Evolutionary conservation across 2,888 invertebrate genomes (phyloP), one percentile per base, ranked within the genome.

Genomic region (Heliconius erato): DNA sequence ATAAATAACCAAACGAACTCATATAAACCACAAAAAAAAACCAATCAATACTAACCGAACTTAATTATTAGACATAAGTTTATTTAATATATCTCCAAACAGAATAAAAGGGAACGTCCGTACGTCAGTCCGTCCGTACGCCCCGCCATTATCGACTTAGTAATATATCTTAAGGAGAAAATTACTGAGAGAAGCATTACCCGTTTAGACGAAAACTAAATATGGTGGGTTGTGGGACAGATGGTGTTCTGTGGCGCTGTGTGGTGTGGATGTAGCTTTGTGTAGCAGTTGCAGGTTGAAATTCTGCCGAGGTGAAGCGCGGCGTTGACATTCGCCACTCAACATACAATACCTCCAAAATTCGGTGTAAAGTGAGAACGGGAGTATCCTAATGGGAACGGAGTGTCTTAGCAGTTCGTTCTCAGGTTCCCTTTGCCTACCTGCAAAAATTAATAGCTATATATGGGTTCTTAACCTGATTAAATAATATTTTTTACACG

Each of bases 21-120:
- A n/a, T 26, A 26, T 19, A 23, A 12, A 26, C 28, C 32, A 54
- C 19, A 7, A 26, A 78, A 77, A 77, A 80, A 80, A 79, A 74
- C 80, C 79, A 83, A 81, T 83, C 78, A 91, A 88, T 88, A 86
- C 87, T 89, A 88, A 90, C 88, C 86, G 87, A 89, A 89, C 89
- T 90, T 92, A 92, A 92, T 92, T 91, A 92, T 91, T 92, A 91
- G 91, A 91, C 89, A 88, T 87, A 86, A 89, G 87, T 90, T 91
- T 91, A 90, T 91, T 92, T 92, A 91, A 91, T 92, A 91, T 91
- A 91, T 92, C 91, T 90, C 88, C 88, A 87, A 89, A 87, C 85
- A 86, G 87, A 87, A 89, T 88, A 87, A 86, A 89, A 87, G 91
- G 91, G 91, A n/a, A 89, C 89, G 91, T 88, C 89, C 90, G 89